A percentile compares a stretch with the other conserved stretches of the same genome.
Evolutionary conservation across 2,797 vertebrate genomes (phyloP).

Genomic region (Selene dorsalis): DNA sequence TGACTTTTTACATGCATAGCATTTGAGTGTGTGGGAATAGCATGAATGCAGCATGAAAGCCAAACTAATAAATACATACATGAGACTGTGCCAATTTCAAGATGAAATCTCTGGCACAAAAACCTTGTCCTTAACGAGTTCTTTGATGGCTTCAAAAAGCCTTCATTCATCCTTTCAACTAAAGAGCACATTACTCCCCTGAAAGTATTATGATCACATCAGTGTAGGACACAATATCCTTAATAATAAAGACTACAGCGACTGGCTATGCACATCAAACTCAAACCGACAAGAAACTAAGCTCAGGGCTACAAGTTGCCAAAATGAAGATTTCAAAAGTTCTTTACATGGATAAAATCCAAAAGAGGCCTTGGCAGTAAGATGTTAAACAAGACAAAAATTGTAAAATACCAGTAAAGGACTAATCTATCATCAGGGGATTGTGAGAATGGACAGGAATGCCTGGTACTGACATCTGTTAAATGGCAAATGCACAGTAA

Average conservation of each 20-base stretch:
- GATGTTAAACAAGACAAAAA: slow-evolving; percentile 40
- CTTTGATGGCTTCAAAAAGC: slow-evolving; percentile 31
- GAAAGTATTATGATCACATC: slow-evolving; percentile 10
- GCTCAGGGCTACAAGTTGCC: slow-evolving; percentile 14
- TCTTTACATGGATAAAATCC: slow-evolving; percentile 48
- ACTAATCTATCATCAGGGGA: slow-evolving; percentile 52
- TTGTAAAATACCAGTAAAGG: slow-evolving; percentile 35
- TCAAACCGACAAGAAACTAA: slow-evolving; percentile 7
- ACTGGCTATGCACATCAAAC: slow-evolving; percentile 20
- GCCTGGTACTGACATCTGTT: slow-evolving; percentile 43
- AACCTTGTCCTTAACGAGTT: slow-evolving; percentile 34
- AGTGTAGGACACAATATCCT: slow-evolving; percentile 8
- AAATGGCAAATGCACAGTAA: slow-evolving; percentile 25
- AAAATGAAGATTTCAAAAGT: slow-evolving; percentile 33
- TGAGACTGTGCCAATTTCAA: slow-evolving; percentile 12
- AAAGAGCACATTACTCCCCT: slow-evolving; percentile 16
- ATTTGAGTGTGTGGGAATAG: slow-evolving; percentile 24
- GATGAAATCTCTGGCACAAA: slow-evolving; percentile 36
- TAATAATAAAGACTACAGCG: slow-evolving; percentile 8
- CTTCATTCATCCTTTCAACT: slow-evolving; percentile 20
- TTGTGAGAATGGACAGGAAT: slow-evolving; percentile 48
- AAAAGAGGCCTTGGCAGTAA: slow-evolving; percentile 45
- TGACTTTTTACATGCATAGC: slow-evolving; percentile 30
- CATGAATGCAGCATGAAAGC: slow-evolving; percentile 11
- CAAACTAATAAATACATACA: slow-evolving; percentile 23